phyloP scores from a whole-genome alignment of 2,888 invertebrate genomes.

The Ethmia dodecea region DNA sequence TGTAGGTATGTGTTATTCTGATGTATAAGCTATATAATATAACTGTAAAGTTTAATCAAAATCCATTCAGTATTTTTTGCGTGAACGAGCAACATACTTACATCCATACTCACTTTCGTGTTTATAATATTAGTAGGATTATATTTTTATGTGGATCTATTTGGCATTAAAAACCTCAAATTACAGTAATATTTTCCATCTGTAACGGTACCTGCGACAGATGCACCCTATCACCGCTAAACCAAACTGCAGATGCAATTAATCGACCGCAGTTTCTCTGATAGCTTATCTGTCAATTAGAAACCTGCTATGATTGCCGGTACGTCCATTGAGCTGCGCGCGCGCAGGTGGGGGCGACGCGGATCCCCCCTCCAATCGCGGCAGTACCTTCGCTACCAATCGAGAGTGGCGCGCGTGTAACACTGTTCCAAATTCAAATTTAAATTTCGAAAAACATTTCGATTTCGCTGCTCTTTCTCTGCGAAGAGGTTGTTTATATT shows the following conservation, averaged over 20 bases:
- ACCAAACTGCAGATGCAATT: conserved; percentile 9
- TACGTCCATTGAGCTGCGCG: conserved; percentile 44
- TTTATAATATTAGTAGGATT: no score
- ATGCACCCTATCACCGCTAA: no score
- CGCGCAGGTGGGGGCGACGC: conserved; percentile 43
- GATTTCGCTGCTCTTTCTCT: conserved; percentile 15
- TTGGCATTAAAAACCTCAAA: no score
- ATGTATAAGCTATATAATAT: no score
- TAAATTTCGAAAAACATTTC: conserved; percentile 29
- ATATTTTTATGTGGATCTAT: no score
- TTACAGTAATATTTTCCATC: no score
- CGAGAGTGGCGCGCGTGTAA: conserved; percentile 41
- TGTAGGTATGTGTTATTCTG: no score
- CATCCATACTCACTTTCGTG: no score
- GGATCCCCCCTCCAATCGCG: conserved; percentile 35
- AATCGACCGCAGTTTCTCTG: conserved; percentile 33
- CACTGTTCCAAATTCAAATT: conserved; percentile 27
- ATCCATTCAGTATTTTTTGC: no score
- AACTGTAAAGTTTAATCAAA: no score
- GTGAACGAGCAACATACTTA: no score
- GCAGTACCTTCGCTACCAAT: conserved; percentile 53
- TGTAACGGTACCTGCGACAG: no score
- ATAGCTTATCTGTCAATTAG: conserved; percentile 54
- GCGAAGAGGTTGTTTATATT: conserved; percentile 4
- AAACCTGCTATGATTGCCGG: conserved; percentile 31